Evolutionary conservation across 2,888 invertebrate species (phyloP).

Genomic region (Orthosia incerta): DNA sequence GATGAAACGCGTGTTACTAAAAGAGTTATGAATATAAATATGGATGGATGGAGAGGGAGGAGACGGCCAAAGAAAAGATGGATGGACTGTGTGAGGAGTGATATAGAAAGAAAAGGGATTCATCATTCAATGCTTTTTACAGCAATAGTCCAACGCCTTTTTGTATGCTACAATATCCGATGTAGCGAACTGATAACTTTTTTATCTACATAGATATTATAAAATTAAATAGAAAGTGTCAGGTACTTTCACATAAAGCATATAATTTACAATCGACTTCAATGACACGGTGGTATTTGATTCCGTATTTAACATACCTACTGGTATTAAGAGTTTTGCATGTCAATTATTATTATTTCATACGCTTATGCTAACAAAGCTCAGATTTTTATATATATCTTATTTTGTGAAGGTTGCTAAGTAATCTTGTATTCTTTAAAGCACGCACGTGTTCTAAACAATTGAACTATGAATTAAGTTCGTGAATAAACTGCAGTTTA

Average conservation of each 20-base stretch:
- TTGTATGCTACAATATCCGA: constrained; percentile 6
- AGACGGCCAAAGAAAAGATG: too few relatives aligned
- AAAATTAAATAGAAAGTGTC: constrained; percentile 56
- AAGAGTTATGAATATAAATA: too few relatives aligned
- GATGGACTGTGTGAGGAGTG: too few relatives aligned
- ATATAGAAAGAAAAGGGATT: too few relatives aligned
- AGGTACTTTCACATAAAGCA: constrained; percentile 49
- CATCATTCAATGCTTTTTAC: too few relatives aligned
- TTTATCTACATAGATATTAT: constrained; percentile 28
- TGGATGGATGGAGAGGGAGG: too few relatives aligned
- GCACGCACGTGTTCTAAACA: neutral
- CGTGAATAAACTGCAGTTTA: neutral
- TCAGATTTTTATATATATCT: constrained; percentile 7
- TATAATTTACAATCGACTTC: constrained; percentile 34
- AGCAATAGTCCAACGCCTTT: neutral
- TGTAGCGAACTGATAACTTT: constrained; percentile 19
- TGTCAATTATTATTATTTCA: constrained; percentile 25
- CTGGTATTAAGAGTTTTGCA: constrained; percentile 16
- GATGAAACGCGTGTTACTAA: too few relatives aligned
- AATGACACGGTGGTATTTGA: constrained; percentile 34
- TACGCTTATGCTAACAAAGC: neutral
- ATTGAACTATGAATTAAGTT: neutral
- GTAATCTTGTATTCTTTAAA: neutral
- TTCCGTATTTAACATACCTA: constrained; percentile 21
- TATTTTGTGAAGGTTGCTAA: neutral